Evolutionary conservation across 1,140 invertebrate genomes (phyloP).

Genomic region (Drosophila chauvacae): DNA sequence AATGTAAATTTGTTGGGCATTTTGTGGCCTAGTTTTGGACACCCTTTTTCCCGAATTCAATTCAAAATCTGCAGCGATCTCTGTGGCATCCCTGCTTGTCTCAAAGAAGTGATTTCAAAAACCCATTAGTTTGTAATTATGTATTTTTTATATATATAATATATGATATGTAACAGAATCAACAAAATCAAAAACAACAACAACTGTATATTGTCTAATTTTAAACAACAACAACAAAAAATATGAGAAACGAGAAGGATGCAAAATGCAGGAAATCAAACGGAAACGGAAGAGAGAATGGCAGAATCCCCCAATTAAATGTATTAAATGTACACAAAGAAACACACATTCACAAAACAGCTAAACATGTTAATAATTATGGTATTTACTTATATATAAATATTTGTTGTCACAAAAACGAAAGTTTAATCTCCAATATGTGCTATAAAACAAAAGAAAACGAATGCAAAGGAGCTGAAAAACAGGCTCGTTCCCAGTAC

Average conservation of each 20-base stretch:
- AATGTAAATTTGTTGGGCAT: background rate
- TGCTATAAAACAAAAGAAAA: slow-evolving; percentile 57
- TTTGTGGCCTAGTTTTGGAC: background rate
- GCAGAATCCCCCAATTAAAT: slow-evolving; percentile 34
- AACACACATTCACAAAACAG: slow-evolving; percentile 54
- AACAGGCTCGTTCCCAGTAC: slow-evolving; percentile 39
- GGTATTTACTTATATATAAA: slow-evolving; percentile 59
- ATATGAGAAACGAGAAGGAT: slow-evolving; percentile 22
- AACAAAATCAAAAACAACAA: slow-evolving; percentile 47
- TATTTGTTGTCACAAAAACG: slow-evolving; percentile 63
- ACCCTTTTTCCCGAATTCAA: background rate
- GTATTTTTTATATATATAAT: slow-evolving; percentile 69
- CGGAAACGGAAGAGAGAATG: slow-evolving; percentile 18
- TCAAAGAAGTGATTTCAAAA: slow-evolving; percentile 72
- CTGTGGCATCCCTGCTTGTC: slow-evolving; percentile 33
- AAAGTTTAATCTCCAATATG: slow-evolving; percentile 69
- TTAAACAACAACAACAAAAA: slow-evolving; percentile 40
- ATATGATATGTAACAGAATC: slow-evolving; percentile 40
- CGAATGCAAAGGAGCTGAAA: slow-evolving; percentile 9
- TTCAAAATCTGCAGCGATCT: background rate
- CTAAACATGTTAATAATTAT: slow-evolving; percentile 62
- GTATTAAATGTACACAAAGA: slow-evolving; percentile 52
- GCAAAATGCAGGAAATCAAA: slow-evolving; percentile 28
- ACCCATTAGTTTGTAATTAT: slow-evolving; percentile 68
- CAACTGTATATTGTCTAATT: slow-evolving; percentile 60